Conservation (phyloP, 2,888 invertebrate species). For the Zootermopsis nevadensis region DNA sequence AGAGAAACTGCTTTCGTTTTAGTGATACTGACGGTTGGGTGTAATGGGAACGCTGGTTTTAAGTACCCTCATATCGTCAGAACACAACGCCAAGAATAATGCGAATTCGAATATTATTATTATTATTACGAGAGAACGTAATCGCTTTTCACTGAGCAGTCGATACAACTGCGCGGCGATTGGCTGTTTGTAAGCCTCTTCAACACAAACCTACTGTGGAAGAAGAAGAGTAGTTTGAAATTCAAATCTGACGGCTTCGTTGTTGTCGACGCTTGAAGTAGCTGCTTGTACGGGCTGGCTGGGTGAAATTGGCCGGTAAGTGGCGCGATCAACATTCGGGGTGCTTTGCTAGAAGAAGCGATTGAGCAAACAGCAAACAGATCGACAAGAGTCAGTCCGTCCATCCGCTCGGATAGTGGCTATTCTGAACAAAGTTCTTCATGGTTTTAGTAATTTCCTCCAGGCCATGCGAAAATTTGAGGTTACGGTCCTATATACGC, state of each 20-base stretch:
- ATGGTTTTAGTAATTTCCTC: too few species aligned
- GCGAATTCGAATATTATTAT: neutral
- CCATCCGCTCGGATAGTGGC: too few species aligned
- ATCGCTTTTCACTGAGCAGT: neutral
- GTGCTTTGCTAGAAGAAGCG: neutral
- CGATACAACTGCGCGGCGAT: neutral
- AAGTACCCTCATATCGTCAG: neutral
- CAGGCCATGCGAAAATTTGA: too few species aligned
- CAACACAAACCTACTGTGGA: neutral
- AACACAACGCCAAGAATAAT: neutral
- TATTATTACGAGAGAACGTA: neutral
- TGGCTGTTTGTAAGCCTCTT: slow-evolving; percentile 3
- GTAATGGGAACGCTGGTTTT: neutral
- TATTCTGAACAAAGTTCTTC: too few species aligned
- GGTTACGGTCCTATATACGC: too few species aligned
- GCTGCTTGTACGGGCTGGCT: neutral
- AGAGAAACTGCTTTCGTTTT: too few species aligned
- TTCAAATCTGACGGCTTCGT: slow-evolving; percentile 6
- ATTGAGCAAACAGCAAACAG: neutral
- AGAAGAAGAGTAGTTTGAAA: slow-evolving; percentile 12
- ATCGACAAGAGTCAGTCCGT: neutral
- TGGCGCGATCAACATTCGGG: neutral
- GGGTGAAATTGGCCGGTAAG: neutral
- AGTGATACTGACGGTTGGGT: too few species aligned
- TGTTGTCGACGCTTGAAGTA: neutral